These are phyloP conservation scores for Stegostoma tigrinum DNA, from an alignment of 2,113 vertebrate genomes.

Conservation along the genomic window DNA sequence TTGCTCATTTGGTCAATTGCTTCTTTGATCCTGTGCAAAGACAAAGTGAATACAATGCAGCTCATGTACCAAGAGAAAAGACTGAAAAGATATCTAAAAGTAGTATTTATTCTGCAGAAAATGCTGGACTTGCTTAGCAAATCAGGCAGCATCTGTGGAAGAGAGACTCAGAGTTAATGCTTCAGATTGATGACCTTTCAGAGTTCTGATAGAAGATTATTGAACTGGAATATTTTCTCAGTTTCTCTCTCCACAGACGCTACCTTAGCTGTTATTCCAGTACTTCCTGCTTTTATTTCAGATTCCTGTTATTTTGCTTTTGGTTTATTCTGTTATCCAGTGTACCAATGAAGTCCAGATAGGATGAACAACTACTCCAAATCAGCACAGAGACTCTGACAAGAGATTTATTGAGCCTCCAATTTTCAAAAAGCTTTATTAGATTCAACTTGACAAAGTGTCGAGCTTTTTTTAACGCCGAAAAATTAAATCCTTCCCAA, in stretches of 20 bases:
- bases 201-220: background rate
- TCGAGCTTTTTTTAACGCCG: background rate
- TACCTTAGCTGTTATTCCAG: background rate
- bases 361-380: background rate
- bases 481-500: background rate
- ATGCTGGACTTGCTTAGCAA: background rate
- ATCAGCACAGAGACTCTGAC: too few relatives aligned
- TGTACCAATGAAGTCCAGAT: background rate
- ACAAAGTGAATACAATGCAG: background rate
- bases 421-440: background rate
- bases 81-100: background rate
- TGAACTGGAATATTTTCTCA: background rate
- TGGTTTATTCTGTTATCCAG: background rate
- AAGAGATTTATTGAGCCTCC: background rate
- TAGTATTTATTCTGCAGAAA: background rate
- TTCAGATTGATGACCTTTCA: background rate
- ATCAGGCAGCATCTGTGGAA: background rate
- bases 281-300: background rate
- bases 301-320: background rate
- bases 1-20: background rate
- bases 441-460: background rate
- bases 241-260: background rate
- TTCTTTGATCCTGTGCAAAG: conserved; percentile 20
- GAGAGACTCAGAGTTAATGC: background rate
- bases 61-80: background rate